These are phyloP conservation scores for Spodoptera picta DNA, from an alignment of 2,888 invertebrate genomes.

Conservation along the genomic window DNA sequence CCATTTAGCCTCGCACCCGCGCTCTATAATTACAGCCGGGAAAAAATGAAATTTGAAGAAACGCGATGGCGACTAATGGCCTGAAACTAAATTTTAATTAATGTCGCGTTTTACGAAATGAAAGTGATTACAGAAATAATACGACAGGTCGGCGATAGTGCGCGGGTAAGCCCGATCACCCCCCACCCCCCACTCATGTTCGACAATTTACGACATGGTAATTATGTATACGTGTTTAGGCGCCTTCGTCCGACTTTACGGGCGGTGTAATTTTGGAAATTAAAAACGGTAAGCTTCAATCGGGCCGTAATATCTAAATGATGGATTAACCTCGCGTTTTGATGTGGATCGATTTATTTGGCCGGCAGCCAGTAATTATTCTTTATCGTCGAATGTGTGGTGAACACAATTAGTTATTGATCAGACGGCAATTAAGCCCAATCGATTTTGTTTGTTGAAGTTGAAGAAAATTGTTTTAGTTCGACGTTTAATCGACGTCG, in stretches of 20 bases:
- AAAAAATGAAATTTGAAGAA: conserved; percentile 87
- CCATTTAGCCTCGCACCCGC: conserved; percentile 85
- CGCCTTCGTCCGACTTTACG: conserved; percentile 73
- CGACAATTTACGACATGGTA: conserved; percentile 85
- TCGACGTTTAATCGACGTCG: conserved; percentile 82
- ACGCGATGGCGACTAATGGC: conserved; percentile 87
- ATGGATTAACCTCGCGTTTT: conserved; percentile 88
- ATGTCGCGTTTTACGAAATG: conserved; percentile 88
- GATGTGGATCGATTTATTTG: conserved; percentile 88
- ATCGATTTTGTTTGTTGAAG: conserved; percentile 89
- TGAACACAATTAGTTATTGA: conserved; percentile 89
- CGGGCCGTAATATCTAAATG: conserved; percentile 87
- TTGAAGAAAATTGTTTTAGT: conserved; percentile 88
- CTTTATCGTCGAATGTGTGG: conserved; percentile 87
- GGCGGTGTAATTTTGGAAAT: conserved; percentile 86
- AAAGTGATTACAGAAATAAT: conserved; percentile 88
- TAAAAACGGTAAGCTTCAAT: conserved; percentile 88
- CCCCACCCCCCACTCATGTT: conserved; percentile 75
- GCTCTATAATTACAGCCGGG: conserved; percentile 83
- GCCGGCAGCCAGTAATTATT: conserved; percentile 88
- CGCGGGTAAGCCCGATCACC: conserved; percentile 65
- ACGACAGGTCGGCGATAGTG: conserved; percentile 80
- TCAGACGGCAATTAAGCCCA: conserved; percentile 86
- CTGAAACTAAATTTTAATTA: conserved; percentile 89
- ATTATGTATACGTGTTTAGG: conserved; percentile 84